Evolutionary conservation across 2,113 vertebrate genomes (phyloP).

Genomic region (Thinocorus orbignyianus): DNA sequence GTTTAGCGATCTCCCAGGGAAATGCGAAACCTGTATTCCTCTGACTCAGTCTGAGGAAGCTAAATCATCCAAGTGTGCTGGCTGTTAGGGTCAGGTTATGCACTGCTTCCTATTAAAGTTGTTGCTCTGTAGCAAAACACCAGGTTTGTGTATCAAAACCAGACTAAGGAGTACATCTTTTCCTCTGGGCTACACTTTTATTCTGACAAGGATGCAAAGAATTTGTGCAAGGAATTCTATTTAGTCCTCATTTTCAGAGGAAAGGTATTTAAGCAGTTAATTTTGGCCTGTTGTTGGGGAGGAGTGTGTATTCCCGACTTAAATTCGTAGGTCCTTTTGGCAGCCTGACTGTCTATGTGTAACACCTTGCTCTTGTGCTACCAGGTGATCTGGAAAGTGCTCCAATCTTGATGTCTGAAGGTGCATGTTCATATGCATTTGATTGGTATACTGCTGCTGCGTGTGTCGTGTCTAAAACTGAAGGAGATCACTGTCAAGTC

Average conservation of each 20-base stretch:
- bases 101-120: background rate
- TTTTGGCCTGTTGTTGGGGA: background rate
- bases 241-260: background rate
- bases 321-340: background rate
- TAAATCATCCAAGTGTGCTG: background rate
- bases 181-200: background rate
- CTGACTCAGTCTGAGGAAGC: background rate
- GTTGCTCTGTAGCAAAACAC: background rate
- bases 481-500: slow-evolving; percentile 89
- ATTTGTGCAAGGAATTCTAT: background rate
- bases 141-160: background rate
- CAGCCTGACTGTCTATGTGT: background rate
- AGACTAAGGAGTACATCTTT: background rate
- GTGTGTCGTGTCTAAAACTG: slow-evolving; percentile 85
- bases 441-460: slow-evolving; percentile 92
- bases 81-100: background rate
- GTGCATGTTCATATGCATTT: slow-evolving; percentile 82
- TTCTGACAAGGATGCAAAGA: background rate
- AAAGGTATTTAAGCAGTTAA: background rate
- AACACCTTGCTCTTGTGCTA: background rate
- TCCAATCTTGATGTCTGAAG: slow-evolving; percentile 77
- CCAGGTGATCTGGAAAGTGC: slow-evolving; percentile 89
- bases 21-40: background rate
- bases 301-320: background rate
- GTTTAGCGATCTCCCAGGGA: background rate